A percentile compares a stretch with the other conserved stretches of the same genome.
Evolutionary conservation across 1,140 invertebrate species (phyloP).

Genomic region (Cherax quadricarinatus): DNA sequence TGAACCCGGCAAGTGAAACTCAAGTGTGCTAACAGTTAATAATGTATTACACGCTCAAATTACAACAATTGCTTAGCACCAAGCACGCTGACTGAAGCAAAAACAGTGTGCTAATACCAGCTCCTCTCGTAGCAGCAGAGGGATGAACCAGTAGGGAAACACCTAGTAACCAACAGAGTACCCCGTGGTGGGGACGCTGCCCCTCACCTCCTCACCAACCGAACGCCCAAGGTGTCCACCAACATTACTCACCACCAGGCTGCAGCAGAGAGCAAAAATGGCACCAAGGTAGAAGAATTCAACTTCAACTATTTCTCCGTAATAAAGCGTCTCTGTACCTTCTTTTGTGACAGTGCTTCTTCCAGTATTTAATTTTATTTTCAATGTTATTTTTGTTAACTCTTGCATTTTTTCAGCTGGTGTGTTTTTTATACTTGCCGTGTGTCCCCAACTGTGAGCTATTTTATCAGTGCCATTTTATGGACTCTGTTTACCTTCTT

Average conservation of each 20-base stretch:
- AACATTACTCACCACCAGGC: constrained; percentile 1
- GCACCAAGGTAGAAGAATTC: constrained; percentile 30
- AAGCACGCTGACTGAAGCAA: no score
- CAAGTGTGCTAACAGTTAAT: no score
- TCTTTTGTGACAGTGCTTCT: not conserved
- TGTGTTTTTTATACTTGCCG: constrained; percentile 37
- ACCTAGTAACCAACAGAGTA: constrained; percentile 58
- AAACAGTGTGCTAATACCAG: not conserved
- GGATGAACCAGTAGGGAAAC: constrained; percentile 10
- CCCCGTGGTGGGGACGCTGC: constrained; percentile 35
- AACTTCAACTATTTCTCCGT: not conserved
- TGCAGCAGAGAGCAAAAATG: constrained; percentile 20
- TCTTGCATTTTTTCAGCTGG: constrained; percentile 28
- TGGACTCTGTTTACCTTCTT: constrained; percentile 2
- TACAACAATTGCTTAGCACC: no score
- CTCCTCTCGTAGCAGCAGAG: constrained; percentile 24
- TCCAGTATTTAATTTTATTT: constrained; percentile 1
- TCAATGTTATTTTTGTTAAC: constrained; percentile 30
- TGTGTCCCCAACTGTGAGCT: not conserved
- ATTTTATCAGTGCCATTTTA: not conserved
- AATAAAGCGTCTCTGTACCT: not conserved
- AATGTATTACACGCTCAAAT: no score
- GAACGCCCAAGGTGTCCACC: constrained; percentile 56
- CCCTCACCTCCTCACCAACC: constrained; percentile 59
- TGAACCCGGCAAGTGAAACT: no score